Conservation (phyloP, 1,140 invertebrate species). For the Calliphora vicina region DNA sequence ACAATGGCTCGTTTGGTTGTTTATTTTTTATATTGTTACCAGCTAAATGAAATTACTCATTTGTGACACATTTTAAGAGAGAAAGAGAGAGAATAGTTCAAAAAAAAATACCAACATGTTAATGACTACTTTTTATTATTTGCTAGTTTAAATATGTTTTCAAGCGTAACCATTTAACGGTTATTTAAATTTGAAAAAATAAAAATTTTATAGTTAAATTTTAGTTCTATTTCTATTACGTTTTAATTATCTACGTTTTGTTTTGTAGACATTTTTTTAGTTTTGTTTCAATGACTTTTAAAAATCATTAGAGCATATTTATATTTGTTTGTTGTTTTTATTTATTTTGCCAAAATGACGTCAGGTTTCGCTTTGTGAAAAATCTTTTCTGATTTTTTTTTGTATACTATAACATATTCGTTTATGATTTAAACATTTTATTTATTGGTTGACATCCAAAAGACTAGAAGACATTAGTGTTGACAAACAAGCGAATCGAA, state of each 20-base stretch:
- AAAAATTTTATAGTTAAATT: not conserved
- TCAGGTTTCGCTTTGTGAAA: not conserved
- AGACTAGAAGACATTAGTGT: not conserved
- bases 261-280: not conserved
- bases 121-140: too few relatives aligned
- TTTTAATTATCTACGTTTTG: not conserved
- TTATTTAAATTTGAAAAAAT: not conserved
- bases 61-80: too few relatives aligned
- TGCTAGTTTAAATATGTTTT: not conserved
- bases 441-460: not conserved
- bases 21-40: too few relatives aligned
- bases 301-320: not conserved
- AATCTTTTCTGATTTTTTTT: not conserved
- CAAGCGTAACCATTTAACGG: not conserved
- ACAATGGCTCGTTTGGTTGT: too few relatives aligned
- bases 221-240: not conserved
- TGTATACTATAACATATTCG: not conserved
- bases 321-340: not conserved
- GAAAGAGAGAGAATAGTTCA: too few relatives aligned
- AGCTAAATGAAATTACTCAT: too few relatives aligned
- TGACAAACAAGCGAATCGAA: not conserved
- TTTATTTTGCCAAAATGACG: not conserved
- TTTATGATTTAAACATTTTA: not conserved
- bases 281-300: not conserved
- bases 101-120: too few relatives aligned